Conservation (phyloP, 1,140 invertebrate genomes). For the Alviniconcha marisindica region DNA sequence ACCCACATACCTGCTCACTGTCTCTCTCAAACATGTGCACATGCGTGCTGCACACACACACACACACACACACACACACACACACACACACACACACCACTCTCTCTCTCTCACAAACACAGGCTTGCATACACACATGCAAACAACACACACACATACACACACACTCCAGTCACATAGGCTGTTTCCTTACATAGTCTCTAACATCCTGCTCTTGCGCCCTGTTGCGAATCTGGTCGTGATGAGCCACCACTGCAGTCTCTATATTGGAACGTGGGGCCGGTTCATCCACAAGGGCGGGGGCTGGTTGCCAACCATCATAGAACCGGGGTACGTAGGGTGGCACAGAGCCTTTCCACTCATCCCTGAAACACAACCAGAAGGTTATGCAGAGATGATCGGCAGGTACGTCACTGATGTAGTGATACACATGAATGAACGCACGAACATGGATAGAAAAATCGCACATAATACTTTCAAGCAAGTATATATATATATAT, state of each 20-base stretch:
- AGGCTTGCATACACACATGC: not conserved
- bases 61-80: conserved; percentile 10
- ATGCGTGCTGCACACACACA: too few species aligned
- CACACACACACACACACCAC: not conserved
- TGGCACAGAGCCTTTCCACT: conserved; percentile 90
- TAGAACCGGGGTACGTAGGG: conserved; percentile 95
- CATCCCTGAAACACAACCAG: conserved; percentile 84
- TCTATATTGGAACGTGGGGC: conserved; percentile 26
- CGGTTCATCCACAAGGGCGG: conserved; percentile 79
- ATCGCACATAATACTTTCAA: too few species aligned
- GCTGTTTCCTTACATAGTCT: not conserved
- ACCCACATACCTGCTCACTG: too few species aligned
- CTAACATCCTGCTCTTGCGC: conserved; percentile 13
- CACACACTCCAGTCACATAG: not conserved
- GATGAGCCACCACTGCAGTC: conserved; percentile 15
- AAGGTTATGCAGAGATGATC: too few species aligned
- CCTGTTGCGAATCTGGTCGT: conserved; percentile 33
- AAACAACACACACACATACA: not conserved
- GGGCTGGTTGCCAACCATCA: conserved; percentile 91
- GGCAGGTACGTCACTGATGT: too few species aligned
- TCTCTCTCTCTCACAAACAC: too few species aligned
- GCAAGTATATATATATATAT: too few species aligned
- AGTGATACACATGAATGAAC: too few species aligned
- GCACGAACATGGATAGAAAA: too few species aligned
- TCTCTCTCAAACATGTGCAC: too few species aligned